These are phyloP conservation scores for Lepeophtheirus nordmannii DNA, from an alignment of 2,888 invertebrate species.

Conservation along the genomic window DNA sequence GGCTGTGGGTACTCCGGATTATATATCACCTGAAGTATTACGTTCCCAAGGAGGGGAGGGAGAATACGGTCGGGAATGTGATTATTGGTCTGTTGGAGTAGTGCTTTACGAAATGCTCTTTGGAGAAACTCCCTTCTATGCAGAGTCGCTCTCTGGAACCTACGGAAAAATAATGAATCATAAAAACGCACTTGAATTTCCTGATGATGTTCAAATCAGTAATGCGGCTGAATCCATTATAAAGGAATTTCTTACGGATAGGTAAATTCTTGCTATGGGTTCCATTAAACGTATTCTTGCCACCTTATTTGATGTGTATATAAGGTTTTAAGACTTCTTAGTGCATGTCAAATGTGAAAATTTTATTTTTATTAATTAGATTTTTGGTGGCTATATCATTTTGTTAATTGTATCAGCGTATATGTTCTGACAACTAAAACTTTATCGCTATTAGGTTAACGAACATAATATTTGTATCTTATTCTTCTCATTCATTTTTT, in stretches of 20 bases:
- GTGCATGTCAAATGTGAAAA: too few species aligned
- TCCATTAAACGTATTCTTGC: neutral
- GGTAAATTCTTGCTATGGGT: conserved; percentile 35
- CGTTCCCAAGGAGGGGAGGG: conserved; percentile 86
- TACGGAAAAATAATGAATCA: conserved; percentile 99
- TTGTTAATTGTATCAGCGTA: too few species aligned
- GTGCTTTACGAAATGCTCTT: conserved; percentile 97
- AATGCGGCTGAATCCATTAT: conserved; percentile 56
- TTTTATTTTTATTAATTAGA: too few species aligned
- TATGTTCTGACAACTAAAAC: neutral
- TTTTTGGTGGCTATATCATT: too few species aligned
- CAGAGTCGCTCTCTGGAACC: conserved; percentile 91
- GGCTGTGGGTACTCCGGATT: conserved; percentile 98
- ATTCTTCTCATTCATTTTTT: too few species aligned
- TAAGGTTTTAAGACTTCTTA: too few species aligned
- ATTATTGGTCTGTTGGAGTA: conserved; percentile 96
- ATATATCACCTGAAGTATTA: conserved; percentile 95
- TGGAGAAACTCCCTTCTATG: conserved; percentile 96
- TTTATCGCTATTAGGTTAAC: neutral
- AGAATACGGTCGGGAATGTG: conserved; percentile 91
- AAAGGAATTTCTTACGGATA: conserved; percentile 80
- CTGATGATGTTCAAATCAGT: conserved; percentile 77
- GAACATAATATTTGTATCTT: neutral
- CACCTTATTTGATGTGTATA: too few species aligned
- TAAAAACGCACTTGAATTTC: conserved; percentile 83